Percentiles rank a stretch among this genome's conserved stretches.
phyloP scores from a whole-genome alignment of 2,888 invertebrate species.

The Beris chalybata region DNA sequence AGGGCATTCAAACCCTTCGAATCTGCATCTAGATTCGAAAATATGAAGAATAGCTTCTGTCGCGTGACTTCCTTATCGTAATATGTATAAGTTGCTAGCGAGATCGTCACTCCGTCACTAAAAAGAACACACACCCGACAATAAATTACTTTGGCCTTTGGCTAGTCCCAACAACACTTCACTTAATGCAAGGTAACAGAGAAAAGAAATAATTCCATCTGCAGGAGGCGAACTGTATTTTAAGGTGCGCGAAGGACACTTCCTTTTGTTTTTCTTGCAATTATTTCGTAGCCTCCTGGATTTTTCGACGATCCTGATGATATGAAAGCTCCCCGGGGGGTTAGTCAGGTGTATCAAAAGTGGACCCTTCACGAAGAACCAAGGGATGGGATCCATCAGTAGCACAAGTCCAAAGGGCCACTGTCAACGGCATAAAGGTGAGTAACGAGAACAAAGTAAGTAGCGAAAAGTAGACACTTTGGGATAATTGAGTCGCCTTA shows the following conservation, averaged over 20 bases:
- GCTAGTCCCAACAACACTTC: conserved; percentile 7
- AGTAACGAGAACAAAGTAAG: conserved; percentile 23
- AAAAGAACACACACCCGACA: no score
- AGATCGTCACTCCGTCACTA: no score
- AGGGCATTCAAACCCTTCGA: no score
- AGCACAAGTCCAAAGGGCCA: neutral
- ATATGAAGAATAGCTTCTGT: no score
- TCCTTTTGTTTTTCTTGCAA: conserved; percentile 25
- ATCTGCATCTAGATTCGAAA: no score
- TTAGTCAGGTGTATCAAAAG: conserved; percentile 35
- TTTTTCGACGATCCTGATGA: conserved; percentile 23
- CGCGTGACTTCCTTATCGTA: no score
- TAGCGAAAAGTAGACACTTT: conserved; percentile 35
- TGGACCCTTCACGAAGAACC: conserved; percentile 16
- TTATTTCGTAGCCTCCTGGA: neutral
- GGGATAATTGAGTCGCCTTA: conserved; percentile 35
- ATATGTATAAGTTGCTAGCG: no score
- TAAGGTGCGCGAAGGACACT: conserved; percentile 11
- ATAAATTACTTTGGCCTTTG: conserved; percentile 16
- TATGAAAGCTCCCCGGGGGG: conserved; percentile 34
- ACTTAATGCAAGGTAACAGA: no score
- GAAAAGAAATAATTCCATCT: neutral
- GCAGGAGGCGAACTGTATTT: conserved; percentile 12
- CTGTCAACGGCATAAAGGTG: conserved; percentile 20
- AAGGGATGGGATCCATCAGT: neutral